phyloP scores from a whole-genome alignment of 2,797 vertebrate species.

The Pangasius sanitwongsei region DNA sequence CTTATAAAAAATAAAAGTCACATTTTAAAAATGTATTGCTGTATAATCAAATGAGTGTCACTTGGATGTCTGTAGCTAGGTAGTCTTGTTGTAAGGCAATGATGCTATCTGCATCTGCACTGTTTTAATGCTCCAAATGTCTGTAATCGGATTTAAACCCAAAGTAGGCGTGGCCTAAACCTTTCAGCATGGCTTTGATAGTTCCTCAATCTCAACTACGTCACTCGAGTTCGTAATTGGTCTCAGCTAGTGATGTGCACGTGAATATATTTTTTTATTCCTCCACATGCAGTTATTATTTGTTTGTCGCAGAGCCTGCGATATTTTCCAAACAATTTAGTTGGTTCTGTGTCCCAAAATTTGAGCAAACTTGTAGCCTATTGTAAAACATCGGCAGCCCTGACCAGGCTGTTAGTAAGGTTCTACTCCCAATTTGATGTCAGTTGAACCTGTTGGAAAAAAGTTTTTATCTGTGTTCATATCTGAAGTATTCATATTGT shows the following conservation, averaged over 20 bases:
- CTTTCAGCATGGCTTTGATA: background rate
- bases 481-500: background rate
- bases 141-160: background rate
- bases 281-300: background rate
- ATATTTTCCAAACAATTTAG: background rate
- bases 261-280: background rate
- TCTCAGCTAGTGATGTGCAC: background rate
- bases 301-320: background rate
- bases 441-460: background rate
- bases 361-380: background rate
- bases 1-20: background rate
- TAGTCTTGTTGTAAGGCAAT: background rate
- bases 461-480: background rate
- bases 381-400: background rate
- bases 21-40: background rate
- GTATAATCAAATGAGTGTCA: background rate
- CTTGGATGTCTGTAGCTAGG: background rate
- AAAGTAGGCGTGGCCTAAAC: background rate
- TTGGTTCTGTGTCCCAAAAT: background rate
- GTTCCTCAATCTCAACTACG: background rate
- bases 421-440: background rate
- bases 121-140: background rate
- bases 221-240: background rate
- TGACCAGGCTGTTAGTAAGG: constrained; percentile 4
- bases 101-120: background rate